Conservation (phyloP, 2,797 vertebrate genomes). For the Pitangus sulphuratus region DNA sequence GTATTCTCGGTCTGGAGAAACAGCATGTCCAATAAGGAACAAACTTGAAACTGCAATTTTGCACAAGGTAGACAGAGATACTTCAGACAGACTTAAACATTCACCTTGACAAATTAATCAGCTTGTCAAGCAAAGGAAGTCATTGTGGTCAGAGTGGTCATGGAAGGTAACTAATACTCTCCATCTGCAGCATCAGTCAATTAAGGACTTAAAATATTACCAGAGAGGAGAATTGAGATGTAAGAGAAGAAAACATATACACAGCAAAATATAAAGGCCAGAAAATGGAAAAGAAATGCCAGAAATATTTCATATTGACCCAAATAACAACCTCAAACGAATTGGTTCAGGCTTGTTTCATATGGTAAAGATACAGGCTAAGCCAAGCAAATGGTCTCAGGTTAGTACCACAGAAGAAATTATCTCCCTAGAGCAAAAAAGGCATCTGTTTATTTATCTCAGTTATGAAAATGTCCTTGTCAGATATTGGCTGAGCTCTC, state of each 20-base stretch:
- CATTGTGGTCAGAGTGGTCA: background rate
- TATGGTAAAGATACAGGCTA: background rate
- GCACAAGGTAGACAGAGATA: background rate
- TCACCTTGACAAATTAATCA: slow-evolving; percentile 33
- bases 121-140: slow-evolving; percentile 7
- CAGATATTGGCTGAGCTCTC: background rate
- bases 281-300: background rate
- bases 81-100: background rate
- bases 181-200: background rate
- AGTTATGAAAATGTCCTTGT: background rate
- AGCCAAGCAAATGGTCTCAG: background rate
- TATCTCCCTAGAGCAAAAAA: background rate
- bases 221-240: background rate
- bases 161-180: background rate
- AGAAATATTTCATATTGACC: background rate
- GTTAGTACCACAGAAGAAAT: background rate
- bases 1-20: background rate
- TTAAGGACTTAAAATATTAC: slow-evolving; percentile 20
- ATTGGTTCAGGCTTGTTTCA: background rate
- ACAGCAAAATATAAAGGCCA: background rate
- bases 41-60: background rate
- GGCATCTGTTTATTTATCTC: background rate
- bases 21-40: background rate
- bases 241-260: background rate
- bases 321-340: background rate